Percentiles rank a stretch among this genome's conserved stretches.
phyloP scores from a whole-genome alignment of 1,140 invertebrate genomes.

The Helicoverpa zea region DNA sequence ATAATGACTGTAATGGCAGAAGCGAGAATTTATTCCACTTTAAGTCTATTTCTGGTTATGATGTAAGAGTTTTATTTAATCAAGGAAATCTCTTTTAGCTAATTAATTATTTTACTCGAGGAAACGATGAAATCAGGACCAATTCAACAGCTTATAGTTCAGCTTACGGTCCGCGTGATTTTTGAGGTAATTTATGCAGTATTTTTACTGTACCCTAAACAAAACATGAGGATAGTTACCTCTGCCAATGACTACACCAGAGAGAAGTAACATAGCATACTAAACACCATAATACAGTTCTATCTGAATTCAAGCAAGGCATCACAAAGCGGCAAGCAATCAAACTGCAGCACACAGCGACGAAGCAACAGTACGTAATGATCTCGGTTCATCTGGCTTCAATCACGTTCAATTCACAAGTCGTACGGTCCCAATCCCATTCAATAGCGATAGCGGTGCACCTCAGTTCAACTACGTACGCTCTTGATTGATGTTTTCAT shows the following conservation, averaged over 20 bases:
- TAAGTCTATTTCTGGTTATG: conserved; percentile 24
- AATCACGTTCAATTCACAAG: conserved; percentile 56
- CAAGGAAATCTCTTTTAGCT: conserved; percentile 1
- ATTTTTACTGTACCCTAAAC: too few species aligned
- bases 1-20: neutral
- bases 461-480: conserved; percentile 16
- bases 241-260: neutral
- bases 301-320: conserved; percentile 3
- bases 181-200: too few species aligned
- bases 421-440: conserved; percentile 41
- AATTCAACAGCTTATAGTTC: too few species aligned
- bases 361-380: conserved; percentile 56
- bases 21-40: conserved; percentile 25
- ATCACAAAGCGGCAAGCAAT: conserved; percentile 36
- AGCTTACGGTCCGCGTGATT: too few species aligned
- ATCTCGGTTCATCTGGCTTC: conserved; percentile 58
- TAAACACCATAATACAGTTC: neutral
- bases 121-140: too few species aligned
- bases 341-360: conserved; percentile 40
- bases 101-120: neutral
- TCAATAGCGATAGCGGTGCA: conserved; percentile 51
- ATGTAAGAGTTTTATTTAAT: conserved; percentile 11
- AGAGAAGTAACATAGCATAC: neutral
- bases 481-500: conserved; percentile 43
- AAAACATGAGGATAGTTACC: too few species aligned